Evolutionary conservation across 2,888 invertebrate species (phyloP), one percentile per base, ranked within the genome.

Genomic region (Ceriagrion tenellum): DNA sequence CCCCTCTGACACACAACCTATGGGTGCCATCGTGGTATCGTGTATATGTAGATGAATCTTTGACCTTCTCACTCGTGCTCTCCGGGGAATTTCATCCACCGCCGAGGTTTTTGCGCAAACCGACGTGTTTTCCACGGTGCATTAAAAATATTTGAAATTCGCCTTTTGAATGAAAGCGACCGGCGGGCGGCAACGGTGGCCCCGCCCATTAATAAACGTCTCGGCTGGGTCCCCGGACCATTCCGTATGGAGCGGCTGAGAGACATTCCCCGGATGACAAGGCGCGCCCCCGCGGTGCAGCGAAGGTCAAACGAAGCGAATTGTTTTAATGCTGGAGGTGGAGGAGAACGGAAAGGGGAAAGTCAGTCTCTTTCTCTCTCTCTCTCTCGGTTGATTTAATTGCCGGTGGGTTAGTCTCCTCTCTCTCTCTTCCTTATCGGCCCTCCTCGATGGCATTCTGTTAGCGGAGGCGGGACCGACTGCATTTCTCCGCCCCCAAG

Each of bases 131-230:
- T 69, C 26, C 81, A 35, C 26, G 30, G 16, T 16, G 16, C 26
- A 81, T 81, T 35, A 81, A 81, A 81, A 35, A 35, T 35, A 4
- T 47, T 81, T 35, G 81, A 81, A 81, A 81, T 81, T 81, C 81
- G 26, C 35, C 35, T 10, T 23, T 81, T 18, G 47, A 47, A 47
- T 81, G 16, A 35, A 35, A 81, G 81, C 81, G 47, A 47, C 47
- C 47, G 47, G 35, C 81, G 4, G 35, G 81, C 13, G 30, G 59
- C 59, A 12, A 59, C 12, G 23, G 30, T 35, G 81, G 35, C 81
- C 81, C 81, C 81, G 16, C 81, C 81, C 81, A 81, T 81, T 81
- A 35, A 81, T 81, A 81, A 35, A 81, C 81, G 81, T 81, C 81
- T 35, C 81, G 16, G 81, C 16, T 35, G 26, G 81, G 81, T 81